Conservation (phyloP, 2,797 vertebrate genomes). For the Scolopax bukidnonensis region DNA sequence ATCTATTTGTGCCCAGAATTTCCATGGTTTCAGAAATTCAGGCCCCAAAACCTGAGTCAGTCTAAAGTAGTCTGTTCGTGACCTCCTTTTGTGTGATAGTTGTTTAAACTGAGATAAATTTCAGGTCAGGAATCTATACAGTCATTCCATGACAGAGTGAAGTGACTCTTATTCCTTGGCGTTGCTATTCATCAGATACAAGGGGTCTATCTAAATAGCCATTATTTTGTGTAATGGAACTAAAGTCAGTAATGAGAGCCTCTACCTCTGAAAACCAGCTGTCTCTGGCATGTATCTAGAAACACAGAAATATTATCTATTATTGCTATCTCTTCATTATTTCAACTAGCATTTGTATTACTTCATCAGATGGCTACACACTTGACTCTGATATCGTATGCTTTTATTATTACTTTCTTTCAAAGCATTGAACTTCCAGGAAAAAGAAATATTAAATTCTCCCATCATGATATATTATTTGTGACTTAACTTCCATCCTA, state of each 20-base stretch:
- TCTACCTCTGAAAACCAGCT: neutral
- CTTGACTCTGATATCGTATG: neutral
- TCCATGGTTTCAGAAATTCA: neutral
- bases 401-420: conserved; percentile 27
- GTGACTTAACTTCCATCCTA: neutral
- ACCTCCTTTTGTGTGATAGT: neutral
- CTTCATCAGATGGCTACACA: neutral
- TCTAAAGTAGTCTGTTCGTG: neutral
- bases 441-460: conserved; percentile 22
- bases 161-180: neutral
- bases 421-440: neutral
- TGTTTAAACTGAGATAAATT: neutral
- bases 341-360: neutral
- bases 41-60: neutral
- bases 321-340: conserved; percentile 25
- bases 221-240: neutral
- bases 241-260: neutral
- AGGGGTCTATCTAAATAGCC: neutral
- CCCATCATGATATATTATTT: neutral
- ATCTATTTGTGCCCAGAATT: neutral
- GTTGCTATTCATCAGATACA: neutral
- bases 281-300: neutral
- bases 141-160: neutral
- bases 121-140: neutral
- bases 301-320: neutral